Conservation (phyloP, 2,113 vertebrate species). For the Vulpes lagopus region DNA sequence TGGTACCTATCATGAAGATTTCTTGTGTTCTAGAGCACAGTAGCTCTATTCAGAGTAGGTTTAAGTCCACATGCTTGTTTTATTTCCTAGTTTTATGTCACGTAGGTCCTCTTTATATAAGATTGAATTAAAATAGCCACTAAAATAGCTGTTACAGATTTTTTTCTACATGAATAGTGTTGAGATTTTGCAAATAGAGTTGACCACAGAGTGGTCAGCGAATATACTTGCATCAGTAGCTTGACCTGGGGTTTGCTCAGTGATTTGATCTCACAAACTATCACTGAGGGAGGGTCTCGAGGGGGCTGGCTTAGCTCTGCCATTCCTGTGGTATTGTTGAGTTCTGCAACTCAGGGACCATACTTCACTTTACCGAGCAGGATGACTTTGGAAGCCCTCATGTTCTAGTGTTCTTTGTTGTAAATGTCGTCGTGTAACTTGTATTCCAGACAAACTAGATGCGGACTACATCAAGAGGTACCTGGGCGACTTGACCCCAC, state of each 20-base stretch:
- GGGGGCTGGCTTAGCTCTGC: too few species aligned
- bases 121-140: not conserved
- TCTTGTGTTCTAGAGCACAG: not conserved
- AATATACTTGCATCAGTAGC: too few species aligned
- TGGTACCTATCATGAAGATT: not conserved
- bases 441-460: constrained; percentile 93
- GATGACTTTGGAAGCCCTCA: not conserved
- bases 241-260: not conserved
- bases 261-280: not conserved
- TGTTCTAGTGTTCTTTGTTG: rapidly evolving
- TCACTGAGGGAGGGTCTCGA: too few species aligned
- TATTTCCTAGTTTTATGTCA: rapidly evolving
- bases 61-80: not conserved
- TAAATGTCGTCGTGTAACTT: not conserved
- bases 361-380: rapidly evolving
- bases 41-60: not conserved
- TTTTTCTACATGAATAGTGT: rapidly evolving
- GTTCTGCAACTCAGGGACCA: too few species aligned
- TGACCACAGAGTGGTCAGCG: not conserved
- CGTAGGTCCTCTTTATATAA: not conserved
- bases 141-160: rapidly evolving
- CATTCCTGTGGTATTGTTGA: rapidly evolving
- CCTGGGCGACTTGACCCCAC: constrained; percentile 95
- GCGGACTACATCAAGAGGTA: constrained; percentile 98
- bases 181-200: not conserved